Conservation (phyloP, 2,113 vertebrate genomes). For the Lepisosteus osseus region DNA sequence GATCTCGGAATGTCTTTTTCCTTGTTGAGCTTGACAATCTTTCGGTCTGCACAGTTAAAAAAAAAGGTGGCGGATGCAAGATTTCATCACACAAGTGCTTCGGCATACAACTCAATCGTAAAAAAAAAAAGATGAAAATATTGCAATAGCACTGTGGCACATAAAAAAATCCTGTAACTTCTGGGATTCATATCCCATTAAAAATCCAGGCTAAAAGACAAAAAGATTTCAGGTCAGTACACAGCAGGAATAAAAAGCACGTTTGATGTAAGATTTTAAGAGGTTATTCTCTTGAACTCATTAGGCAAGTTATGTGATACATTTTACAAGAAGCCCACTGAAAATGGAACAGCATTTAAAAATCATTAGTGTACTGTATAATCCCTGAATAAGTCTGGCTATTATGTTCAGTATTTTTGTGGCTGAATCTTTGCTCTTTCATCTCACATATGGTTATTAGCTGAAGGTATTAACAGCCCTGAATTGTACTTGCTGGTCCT, state of each 20-base stretch:
- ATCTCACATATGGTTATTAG: neutral
- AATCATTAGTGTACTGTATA: slow-evolving; percentile 7
- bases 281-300: slow-evolving; percentile 83
- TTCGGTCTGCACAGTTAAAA: too few species aligned
- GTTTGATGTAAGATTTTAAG: slow-evolving; percentile 85
- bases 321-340: neutral
- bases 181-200: too few species aligned
- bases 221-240: slow-evolving; percentile 21
- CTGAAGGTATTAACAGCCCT: neutral
- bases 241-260: slow-evolving; percentile 68
- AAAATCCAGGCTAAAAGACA: too few species aligned
- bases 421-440: slow-evolving; percentile 2
- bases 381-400: neutral
- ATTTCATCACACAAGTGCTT: too few species aligned
- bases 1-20: too few species aligned
- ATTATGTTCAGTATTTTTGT: neutral
- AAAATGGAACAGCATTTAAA: slow-evolving; percentile 14
- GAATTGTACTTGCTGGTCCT: neutral
- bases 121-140: too few species aligned
- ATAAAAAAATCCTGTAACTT: too few species aligned
- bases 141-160: too few species aligned
- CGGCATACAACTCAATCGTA: too few species aligned
- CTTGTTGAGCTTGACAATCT: too few species aligned
- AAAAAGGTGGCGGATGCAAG: too few species aligned
- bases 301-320: slow-evolving; percentile 79